phyloP scores from a whole-genome alignment of 2,113 vertebrate genomes.

The Ptilonorhynchus violaceus region DNA sequence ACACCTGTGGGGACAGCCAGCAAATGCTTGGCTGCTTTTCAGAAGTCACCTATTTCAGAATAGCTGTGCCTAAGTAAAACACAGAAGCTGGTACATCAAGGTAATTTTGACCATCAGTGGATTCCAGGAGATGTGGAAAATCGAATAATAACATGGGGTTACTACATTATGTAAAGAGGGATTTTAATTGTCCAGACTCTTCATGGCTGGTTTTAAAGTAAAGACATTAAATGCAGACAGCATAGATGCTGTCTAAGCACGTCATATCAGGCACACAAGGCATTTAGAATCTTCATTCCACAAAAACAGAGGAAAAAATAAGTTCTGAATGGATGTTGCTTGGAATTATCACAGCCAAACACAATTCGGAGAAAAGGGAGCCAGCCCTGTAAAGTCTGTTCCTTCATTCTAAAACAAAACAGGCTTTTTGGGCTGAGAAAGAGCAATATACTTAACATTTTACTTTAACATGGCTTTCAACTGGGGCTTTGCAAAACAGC shows the following conservation, averaged over 20 bases:
- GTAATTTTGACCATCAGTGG: background rate
- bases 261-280: background rate
- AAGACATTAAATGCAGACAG: background rate
- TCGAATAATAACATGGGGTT: background rate
- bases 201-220: background rate
- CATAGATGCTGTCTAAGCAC: background rate
- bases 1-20: background rate
- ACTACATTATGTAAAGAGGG: background rate
- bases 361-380: background rate
- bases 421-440: background rate
- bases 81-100: background rate
- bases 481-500: background rate
- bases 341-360: background rate
- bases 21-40: background rate
- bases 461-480: conserved; percentile 13
- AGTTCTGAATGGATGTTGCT: background rate
- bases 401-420: background rate
- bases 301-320: background rate
- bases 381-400: background rate
- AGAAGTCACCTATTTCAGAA: background rate
- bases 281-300: background rate
- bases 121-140: background rate
- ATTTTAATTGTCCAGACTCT: background rate
- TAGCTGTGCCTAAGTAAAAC: background rate
- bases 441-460: background rate